Percentiles rank a stretch among this genome's conserved stretches.
Conservation (phyloP, 92 coral and sea anemone genomes). For the Palythoa caribaeorum region DNA sequence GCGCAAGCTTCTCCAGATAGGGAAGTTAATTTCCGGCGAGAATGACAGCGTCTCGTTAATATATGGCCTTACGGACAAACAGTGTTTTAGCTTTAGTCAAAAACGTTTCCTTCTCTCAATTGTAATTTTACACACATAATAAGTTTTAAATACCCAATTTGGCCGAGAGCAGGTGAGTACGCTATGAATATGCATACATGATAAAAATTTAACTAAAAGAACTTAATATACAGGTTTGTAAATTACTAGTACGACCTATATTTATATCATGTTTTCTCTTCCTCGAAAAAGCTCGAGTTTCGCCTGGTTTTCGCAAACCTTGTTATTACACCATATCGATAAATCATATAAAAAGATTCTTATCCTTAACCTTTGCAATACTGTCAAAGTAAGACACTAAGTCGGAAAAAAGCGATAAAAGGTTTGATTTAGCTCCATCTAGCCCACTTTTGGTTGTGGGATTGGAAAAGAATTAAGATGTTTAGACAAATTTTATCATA, state of each 20-base stretch:
- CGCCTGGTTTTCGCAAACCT: slow-evolving; percentile 24
- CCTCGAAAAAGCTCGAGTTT: slow-evolving; percentile 39
- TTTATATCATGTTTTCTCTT: slow-evolving; percentile 39
- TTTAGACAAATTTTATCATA: slow-evolving; percentile 74
- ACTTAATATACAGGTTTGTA: slow-evolving; percentile 67
- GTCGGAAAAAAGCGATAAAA: slow-evolving; percentile 32
- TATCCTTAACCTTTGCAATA: slow-evolving; percentile 21
- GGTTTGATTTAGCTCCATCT: slow-evolving; percentile 49
- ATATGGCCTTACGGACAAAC: slow-evolving; percentile 69
- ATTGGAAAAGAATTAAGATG: slow-evolving; percentile 74
- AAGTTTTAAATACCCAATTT: slow-evolving; percentile 98
- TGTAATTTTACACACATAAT: slow-evolving; percentile 88
- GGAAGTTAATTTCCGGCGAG: slow-evolving; percentile 75
- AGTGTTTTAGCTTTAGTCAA: slow-evolving; percentile 75
- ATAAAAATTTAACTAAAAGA: slow-evolving; percentile 67
- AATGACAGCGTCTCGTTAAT: slow-evolving; percentile 68
- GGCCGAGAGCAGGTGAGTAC: slow-evolving; percentile 74
- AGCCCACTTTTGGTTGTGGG: slow-evolving; percentile 66
- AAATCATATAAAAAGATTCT: slow-evolving; percentile 28
- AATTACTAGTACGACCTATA: slow-evolving; percentile 44
- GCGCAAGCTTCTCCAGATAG: slow-evolving; percentile 48
- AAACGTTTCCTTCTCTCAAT: slow-evolving; percentile 88
- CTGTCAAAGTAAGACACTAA: slow-evolving; percentile 24
- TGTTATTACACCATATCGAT: not conserved
- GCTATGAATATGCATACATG: slow-evolving; percentile 78